phyloP scores from a whole-genome alignment of 2,888 invertebrate genomes.

The Xestia xanthographa region DNA sequence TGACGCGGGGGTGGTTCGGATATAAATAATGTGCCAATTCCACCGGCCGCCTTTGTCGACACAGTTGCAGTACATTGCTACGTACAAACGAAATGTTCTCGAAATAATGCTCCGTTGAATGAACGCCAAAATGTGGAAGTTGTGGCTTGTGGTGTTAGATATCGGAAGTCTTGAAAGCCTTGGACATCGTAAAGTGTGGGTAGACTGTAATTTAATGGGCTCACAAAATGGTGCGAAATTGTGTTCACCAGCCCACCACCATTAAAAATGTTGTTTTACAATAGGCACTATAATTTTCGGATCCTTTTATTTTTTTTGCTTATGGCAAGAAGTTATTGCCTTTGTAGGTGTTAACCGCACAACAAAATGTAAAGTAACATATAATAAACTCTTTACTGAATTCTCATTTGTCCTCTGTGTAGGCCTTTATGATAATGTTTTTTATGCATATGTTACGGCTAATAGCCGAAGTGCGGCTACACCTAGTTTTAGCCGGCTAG shows the following conservation, averaged over 20 bases:
- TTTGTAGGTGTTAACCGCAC: constrained; percentile 29
- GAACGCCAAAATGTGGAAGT: constrained; percentile 53
- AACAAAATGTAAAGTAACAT: constrained; percentile 37
- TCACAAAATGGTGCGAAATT: constrained; percentile 12
- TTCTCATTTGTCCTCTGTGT: constrained; percentile 21
- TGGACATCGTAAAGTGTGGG: constrained; percentile 23
- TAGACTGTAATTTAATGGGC: constrained; percentile 25
- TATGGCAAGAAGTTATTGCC: background rate
- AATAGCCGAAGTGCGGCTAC: too few species aligned
- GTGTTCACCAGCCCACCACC: background rate
- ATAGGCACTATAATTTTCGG: background rate
- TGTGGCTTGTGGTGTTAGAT: constrained; percentile 66
- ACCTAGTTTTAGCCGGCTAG: too few species aligned
- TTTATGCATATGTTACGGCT: too few species aligned
- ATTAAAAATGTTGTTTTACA: constrained; percentile 18
- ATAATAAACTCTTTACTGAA: constrained; percentile 41
- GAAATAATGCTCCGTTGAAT: constrained; percentile 67
- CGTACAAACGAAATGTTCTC: constrained; percentile 65
- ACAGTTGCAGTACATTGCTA: constrained; percentile 79
- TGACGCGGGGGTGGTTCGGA: constrained; percentile 75
- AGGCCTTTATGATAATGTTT: constrained; percentile 40
- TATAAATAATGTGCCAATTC: constrained; percentile 85
- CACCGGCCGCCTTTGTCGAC: constrained; percentile 77
- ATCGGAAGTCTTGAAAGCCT: constrained; percentile 61
- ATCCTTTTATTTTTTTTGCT: background rate